A percentile compares a stretch with the other conserved stretches of the same genome.
These are phyloP conservation scores for Tenthredo scrophulariae DNA, from an alignment of 2,888 invertebrate species.

Conservation along the genomic window DNA sequence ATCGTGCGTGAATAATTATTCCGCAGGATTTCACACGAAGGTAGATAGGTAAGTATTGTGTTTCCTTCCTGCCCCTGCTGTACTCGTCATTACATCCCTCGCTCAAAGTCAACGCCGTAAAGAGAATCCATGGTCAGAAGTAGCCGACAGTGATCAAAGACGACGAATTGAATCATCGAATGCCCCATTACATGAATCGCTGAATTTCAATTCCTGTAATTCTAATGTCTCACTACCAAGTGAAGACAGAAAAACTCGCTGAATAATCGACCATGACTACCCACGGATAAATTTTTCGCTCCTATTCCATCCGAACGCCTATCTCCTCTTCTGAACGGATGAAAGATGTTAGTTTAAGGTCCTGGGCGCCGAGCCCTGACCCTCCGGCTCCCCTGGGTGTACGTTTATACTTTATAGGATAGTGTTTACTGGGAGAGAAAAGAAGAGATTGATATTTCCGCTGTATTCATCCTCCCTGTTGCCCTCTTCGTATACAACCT, in stretches of 20 bases:
- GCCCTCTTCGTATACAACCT: neutral
- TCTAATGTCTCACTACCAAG: neutral
- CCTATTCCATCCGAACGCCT: neutral
- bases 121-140: neutral
- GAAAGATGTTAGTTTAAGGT: neutral
- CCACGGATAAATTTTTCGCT: neutral
- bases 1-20: slow-evolving; percentile 29
- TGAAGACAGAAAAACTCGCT: neutral
- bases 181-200: neutral
- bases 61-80: neutral
- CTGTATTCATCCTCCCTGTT: neutral
- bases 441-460: neutral
- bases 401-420: slow-evolving; percentile 1
- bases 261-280: neutral
- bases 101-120: neutral
- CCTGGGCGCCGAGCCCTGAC: neutral
- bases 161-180: no score
- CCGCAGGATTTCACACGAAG: neutral
- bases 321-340: neutral
- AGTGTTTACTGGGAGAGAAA: neutral
- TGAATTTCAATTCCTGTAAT: neutral
- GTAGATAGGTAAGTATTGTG: neutral
- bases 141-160: neutral
- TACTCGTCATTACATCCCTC: neutral
- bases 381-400: slow-evolving; percentile 1